phyloP scores from a whole-genome alignment of 1,140 invertebrate genomes.

The Bombus turneri region DNA sequence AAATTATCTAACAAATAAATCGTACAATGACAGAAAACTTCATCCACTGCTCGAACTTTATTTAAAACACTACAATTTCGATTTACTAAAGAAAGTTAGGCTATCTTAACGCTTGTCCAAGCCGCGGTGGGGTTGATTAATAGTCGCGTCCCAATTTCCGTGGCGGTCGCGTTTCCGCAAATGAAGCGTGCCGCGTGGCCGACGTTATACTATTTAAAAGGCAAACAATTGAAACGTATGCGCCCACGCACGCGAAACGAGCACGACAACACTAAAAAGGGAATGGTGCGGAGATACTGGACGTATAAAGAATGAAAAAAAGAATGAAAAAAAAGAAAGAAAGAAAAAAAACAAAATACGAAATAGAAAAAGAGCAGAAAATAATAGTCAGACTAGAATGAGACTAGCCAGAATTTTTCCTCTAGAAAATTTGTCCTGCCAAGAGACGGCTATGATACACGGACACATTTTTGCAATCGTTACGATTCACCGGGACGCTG shows the following conservation, averaged over 20 bases:
- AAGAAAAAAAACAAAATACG: not conserved
- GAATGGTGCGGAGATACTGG: not conserved
- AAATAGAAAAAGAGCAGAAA: not conserved
- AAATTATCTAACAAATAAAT: not conserved
- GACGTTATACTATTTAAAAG: conserved; percentile 47
- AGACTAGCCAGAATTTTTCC: not conserved
- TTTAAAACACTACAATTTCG: not conserved
- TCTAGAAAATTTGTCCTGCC: not conserved
- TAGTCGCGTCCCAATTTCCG: conserved; percentile 44
- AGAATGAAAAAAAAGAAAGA: too few relatives aligned
- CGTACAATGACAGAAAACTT: not conserved
- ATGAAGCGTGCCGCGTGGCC: conserved; percentile 29
- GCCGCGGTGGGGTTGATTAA: conserved; percentile 30
- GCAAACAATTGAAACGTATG: conserved; percentile 39
- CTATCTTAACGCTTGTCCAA: conserved; percentile 1
- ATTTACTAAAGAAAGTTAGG: not conserved
- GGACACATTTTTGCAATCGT: conserved; percentile 9
- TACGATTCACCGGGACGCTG: conserved; percentile 3
- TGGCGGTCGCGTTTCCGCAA: conserved; percentile 34
- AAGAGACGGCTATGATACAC: conserved; percentile 3
- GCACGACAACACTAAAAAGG: not conserved
- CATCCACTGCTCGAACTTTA: not conserved
- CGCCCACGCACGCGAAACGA: not conserved
- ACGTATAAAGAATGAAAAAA: not conserved
- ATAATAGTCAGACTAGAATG: not conserved